phyloP scores from a whole-genome alignment of 2,888 invertebrate genomes.

The Argyresthia goedartella region DNA sequence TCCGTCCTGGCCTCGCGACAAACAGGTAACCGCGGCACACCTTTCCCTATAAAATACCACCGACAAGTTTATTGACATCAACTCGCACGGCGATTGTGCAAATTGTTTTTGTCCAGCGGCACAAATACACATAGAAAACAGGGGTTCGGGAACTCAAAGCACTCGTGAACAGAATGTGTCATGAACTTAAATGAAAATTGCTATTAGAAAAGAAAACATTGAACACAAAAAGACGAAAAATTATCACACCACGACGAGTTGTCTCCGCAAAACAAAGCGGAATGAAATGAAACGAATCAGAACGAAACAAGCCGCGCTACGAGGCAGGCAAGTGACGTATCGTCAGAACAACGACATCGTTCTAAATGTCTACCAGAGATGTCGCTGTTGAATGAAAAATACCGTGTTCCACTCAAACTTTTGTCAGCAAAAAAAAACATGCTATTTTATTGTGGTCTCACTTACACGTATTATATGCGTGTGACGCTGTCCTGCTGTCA shows the following conservation, averaged over 20 bases:
- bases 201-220: conserved; percentile 39
- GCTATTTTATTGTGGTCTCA: too few relatives aligned
- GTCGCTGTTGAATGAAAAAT: not conserved
- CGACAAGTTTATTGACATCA: conserved; percentile 70
- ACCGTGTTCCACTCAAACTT: too few relatives aligned
- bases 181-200: conserved; percentile 43
- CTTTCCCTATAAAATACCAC: conserved; percentile 67
- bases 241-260: conserved; percentile 43
- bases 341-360: not conserved
- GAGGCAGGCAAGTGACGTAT: not conserved
- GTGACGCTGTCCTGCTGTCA: too few relatives aligned
- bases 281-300: conserved; percentile 50
- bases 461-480: too few relatives aligned
- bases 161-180: conserved; percentile 31
- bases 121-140: conserved; percentile 42
- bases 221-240: conserved; percentile 39
- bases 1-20: conserved; percentile 24
- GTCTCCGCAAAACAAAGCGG: conserved; percentile 71
- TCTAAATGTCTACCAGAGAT: not conserved
- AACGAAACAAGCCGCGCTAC: not conserved
- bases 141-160: conserved; percentile 30
- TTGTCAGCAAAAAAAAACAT: too few relatives aligned
- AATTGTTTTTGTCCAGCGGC: conserved; percentile 32
- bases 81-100: conserved; percentile 47
- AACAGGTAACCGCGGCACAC: conserved; percentile 65